These are phyloP conservation scores for Parnassius smintheus DNA, from an alignment of 2,888 invertebrate genomes.

Conservation along the genomic window DNA sequence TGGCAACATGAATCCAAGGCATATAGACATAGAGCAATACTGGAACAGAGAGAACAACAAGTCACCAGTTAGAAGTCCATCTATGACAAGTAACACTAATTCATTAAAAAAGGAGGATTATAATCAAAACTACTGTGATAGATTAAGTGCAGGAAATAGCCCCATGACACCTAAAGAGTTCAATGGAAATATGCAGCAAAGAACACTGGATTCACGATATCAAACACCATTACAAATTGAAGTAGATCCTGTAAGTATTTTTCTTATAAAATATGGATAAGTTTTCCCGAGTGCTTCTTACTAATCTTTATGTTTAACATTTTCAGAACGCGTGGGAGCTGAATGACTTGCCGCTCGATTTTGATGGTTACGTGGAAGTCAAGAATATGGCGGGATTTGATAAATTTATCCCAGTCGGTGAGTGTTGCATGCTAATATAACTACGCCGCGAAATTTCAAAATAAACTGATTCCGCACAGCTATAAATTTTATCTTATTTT, in stretches of 20 bases:
- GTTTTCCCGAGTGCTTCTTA: slow-evolving; percentile 1
- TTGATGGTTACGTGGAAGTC: slow-evolving; percentile 68
- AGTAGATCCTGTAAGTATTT: slow-evolving; percentile 84
- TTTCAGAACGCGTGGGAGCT: slow-evolving; percentile 84
- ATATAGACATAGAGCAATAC: slow-evolving; percentile 68
- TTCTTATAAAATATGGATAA: background rate
- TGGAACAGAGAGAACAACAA: slow-evolving; percentile 66
- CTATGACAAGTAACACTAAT: slow-evolving; percentile 55
- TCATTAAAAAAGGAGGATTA: slow-evolving; percentile 65
- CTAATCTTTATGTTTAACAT: slow-evolving; percentile 17
- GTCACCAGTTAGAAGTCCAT: slow-evolving; percentile 59
- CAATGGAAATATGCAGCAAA: slow-evolving; percentile 64
- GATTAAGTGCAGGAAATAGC: slow-evolving; percentile 59
- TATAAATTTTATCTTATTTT: slow-evolving; percentile 19
- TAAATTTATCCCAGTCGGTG: slow-evolving; percentile 75
- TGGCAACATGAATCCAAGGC: slow-evolving; percentile 77
- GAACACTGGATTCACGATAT: slow-evolving; percentile 60
- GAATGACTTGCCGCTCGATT: slow-evolving; percentile 58
- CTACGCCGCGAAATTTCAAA: slow-evolving; percentile 21
- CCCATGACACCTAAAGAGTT: slow-evolving; percentile 61
- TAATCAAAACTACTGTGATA: slow-evolving; percentile 70
- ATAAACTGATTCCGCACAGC: slow-evolving; percentile 15
- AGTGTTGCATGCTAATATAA: slow-evolving; percentile 45
- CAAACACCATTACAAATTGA: slow-evolving; percentile 82
- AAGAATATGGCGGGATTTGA: slow-evolving; percentile 83